A percentile compares a stretch with the other conserved stretches of the same genome.
These are phyloP conservation scores for Aeoliscus strigatus DNA, from an alignment of 2,797 vertebrate genomes.

Conservation along the genomic window DNA sequence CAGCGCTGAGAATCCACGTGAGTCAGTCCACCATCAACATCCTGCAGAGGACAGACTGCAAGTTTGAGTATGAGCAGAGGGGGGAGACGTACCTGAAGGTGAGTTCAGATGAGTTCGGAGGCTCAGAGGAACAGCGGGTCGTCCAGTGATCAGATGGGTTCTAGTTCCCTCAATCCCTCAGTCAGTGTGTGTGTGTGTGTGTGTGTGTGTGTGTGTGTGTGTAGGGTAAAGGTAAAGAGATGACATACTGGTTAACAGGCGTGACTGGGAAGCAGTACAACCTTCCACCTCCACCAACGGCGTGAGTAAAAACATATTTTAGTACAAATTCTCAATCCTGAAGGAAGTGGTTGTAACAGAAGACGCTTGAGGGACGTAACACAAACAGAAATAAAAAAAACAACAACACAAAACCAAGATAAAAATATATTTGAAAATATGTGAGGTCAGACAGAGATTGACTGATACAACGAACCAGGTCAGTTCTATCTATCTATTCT, in stretches of 20 bases:
- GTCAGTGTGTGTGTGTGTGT: constrained; percentile 5
- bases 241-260: constrained; percentile 93
- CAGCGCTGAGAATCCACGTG: constrained; percentile 91
- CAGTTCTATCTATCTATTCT: no score
- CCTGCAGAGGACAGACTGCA: constrained; percentile 87
- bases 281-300: constrained; percentile 86
- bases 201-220: not conserved
- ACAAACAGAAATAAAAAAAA: no score
- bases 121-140: no score
- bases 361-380: no score
- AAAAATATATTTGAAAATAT: no score
- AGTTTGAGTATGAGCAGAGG: constrained; percentile 85
- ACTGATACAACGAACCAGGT: no score
- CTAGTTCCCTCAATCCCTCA: no score
- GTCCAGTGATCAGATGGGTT: no score
- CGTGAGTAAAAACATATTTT: constrained; percentile 85
- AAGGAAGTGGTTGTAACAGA: no score
- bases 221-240: constrained; percentile 91
- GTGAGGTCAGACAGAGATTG: no score
- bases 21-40: constrained; percentile 87
- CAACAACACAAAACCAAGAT: no score
- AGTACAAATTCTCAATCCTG: no score
- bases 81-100: constrained; percentile 96
- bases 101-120: constrained; percentile 11
- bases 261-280: constrained; percentile 81